phyloP scores from a whole-genome alignment of 2,888 invertebrate genomes.

The Himalopsyche anomala region DNA sequence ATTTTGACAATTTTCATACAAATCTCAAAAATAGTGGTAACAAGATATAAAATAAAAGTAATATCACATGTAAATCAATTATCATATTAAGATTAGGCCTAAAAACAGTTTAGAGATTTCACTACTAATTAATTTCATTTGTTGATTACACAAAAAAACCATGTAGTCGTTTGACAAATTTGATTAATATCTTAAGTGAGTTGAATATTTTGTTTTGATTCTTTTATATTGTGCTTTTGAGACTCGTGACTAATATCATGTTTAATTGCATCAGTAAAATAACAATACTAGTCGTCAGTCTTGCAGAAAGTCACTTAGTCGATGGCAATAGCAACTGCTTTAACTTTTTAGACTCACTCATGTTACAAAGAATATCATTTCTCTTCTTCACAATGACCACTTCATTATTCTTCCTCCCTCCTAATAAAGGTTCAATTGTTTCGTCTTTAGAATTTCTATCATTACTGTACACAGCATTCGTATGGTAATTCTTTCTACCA shows the following conservation, averaged over 20 bases:
- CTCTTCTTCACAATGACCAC: conserved; percentile 61
- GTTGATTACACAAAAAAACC: neutral
- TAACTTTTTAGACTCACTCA: conserved; percentile 72
- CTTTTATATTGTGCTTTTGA: too few relatives aligned
- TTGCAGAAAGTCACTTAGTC: neutral
- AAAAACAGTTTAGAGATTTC: neutral
- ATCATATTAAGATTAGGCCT: conserved; percentile 4
- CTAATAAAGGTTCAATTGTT: conserved; percentile 66
- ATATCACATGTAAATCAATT: conserved; percentile 6
- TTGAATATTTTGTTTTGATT: neutral
- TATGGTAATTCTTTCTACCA: conserved; percentile 39
- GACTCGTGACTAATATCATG: too few relatives aligned
- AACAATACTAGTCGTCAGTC: neutral
- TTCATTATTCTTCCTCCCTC: conserved; percentile 50
- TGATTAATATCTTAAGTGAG: neutral
- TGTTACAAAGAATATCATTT: conserved; percentile 61
- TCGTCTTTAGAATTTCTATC: conserved; percentile 60
- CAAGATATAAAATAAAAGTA: conserved; percentile 31
- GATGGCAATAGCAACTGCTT: conserved; percentile 72
- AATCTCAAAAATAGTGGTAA: conserved; percentile 37
- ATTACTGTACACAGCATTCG: conserved; percentile 13
- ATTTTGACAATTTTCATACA: neutral
- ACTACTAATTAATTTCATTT: neutral
- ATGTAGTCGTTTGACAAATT: neutral
- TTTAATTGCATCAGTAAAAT: too few relatives aligned